Evolutionary conservation across 2,888 invertebrate species (phyloP), one percentile per base, ranked within the genome.

Genomic region (Chalcis sispes): DNA sequence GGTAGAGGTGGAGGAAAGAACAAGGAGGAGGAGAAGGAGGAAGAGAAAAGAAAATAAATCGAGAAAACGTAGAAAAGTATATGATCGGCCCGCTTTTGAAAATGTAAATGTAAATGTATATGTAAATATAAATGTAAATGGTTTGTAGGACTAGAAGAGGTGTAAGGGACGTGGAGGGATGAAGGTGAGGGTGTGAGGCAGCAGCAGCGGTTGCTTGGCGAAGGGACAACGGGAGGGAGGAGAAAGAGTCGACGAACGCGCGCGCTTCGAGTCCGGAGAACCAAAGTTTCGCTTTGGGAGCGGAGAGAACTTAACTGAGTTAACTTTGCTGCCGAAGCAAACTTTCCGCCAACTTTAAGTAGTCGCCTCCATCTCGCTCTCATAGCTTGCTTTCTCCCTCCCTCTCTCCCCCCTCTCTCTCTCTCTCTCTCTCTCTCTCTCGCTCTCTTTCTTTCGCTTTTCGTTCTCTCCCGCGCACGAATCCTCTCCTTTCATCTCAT

Each of bases 311-410:
- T 88, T 87, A 88, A 88, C 87, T 87, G 85, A 88, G 88, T 88
- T 88, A 88, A 88, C 88, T 88, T 88, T 87, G 86, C 88, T 87
- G 86, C 86, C 84, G 87, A 86, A 85, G 85, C 83, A 85, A 88
- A 87, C 83, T 88, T 88, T 88, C 85, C 82, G 84, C 86, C 85
- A 88, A 88, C 85, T 88, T 88, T 88, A 87, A 88, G 88, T 87
- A 88, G 87, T 81, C 79, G 80, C 82, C 80, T 81, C 79, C 78
- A 79, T 75, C 81, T 78, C 80, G 65, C 73, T 73, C 66, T n/a
- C 52, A 3, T 1, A 40, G 61, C 61, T 40, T 42, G 42, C 42
- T 52, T 54, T 15, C 75, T 64, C 54, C 42, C 36, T 50, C 36
- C 36, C 52, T 29, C 46, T 62, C 25, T 20, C 54, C 48, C 25